Percentiles rank a stretch among this genome's conserved stretches.
These are phyloP conservation scores for Gryon sp. DNA, from an alignment of 1,140 invertebrate species.

Conservation along the genomic window DNA sequence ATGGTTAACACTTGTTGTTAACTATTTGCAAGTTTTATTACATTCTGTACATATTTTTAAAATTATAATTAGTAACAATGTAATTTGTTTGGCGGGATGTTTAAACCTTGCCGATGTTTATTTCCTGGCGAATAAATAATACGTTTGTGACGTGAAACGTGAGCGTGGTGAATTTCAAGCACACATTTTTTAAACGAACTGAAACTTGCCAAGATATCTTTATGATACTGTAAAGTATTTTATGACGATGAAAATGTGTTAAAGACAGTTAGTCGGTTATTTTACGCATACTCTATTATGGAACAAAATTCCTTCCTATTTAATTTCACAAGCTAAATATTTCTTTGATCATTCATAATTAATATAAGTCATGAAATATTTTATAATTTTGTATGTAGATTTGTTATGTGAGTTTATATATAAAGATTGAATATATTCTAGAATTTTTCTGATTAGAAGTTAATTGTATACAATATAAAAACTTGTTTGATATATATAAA, in stretches of 20 bases:
- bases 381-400: no score
- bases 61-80: slow-evolving; percentile 36
- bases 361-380: no score
- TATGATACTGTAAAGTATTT: slow-evolving; percentile 54
- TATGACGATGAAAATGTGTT: slow-evolving; percentile 35
- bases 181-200: slow-evolving; percentile 42
- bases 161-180: slow-evolving; percentile 56
- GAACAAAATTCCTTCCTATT: no score
- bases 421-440: no score
- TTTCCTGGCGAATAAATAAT: slow-evolving; percentile 50
- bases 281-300: no score
- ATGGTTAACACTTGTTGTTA: background rate
- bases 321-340: no score
- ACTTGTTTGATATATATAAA: no score
- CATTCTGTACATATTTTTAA: slow-evolving; percentile 10
- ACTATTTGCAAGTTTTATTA: slow-evolving; percentile 6
- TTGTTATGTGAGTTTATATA: no score
- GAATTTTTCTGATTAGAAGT: no score
- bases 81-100: slow-evolving; percentile 27
- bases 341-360: no score
- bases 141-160: slow-evolving; percentile 48
- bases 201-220: slow-evolving; percentile 52
- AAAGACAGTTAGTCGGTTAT: slow-evolving; percentile 43
- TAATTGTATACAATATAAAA: no score
- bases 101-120: slow-evolving; percentile 33